Percentiles rank a stretch among this genome's conserved stretches.
phyloP scores from a whole-genome alignment of 2,113 vertebrate genomes.

The Lamprotornis superbus region DNA sequence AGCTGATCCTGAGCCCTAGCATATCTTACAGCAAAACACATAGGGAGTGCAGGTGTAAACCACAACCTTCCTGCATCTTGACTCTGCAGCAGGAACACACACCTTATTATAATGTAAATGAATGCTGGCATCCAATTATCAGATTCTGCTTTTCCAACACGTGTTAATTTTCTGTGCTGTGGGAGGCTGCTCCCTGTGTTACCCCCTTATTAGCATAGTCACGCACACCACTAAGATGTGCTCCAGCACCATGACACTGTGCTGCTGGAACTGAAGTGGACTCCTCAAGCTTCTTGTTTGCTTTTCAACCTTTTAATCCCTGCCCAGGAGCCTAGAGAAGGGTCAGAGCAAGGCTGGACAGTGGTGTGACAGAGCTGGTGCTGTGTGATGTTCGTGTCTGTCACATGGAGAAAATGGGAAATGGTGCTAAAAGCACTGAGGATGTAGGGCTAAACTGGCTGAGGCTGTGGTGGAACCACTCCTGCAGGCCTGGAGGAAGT shows the following conservation, averaged over 20 bases:
- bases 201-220: too few relatives aligned
- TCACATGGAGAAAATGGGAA: not conserved
- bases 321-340: not conserved
- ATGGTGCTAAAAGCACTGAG: not conserved
- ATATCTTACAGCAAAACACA: not conserved
- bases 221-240: accelerated
- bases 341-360: not conserved
- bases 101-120: not conserved
- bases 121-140: not conserved
- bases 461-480: not conserved
- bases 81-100: not conserved
- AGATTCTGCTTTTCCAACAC: not conserved
- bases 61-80: not conserved
- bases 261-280: not conserved
- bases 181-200: not conserved
- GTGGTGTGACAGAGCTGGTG: not conserved
- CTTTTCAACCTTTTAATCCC: not conserved
- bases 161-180: not conserved
- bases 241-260: not conserved
- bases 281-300: not conserved
- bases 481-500: not conserved
- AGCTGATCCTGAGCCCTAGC: not conserved
- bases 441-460: not conserved
- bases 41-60: not conserved
- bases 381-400: not conserved